These are phyloP conservation scores for Athene cunicularia DNA, from an alignment of 2,113 vertebrate genomes.

Conservation along the genomic window DNA sequence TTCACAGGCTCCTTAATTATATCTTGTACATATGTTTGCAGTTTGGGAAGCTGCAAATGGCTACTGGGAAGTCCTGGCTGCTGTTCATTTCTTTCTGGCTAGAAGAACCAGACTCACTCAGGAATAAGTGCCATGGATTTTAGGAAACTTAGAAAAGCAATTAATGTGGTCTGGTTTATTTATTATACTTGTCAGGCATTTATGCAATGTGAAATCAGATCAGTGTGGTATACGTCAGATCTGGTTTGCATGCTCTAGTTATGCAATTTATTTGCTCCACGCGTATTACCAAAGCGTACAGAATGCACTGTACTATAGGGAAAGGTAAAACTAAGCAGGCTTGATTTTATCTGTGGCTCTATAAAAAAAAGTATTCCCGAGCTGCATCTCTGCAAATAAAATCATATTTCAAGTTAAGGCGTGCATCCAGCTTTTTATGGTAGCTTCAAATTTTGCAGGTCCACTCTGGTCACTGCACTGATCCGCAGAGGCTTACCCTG, in stretches of 20 bases:
- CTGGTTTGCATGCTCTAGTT: background rate
- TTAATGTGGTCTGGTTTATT: slow-evolving; percentile 20
- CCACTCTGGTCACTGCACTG: background rate
- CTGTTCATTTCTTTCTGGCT: background rate
- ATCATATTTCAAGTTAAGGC: background rate
- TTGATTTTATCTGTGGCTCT: background rate
- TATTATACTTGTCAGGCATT: background rate
- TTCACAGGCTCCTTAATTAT: background rate
- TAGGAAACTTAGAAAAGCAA: background rate
- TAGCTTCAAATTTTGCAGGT: background rate
- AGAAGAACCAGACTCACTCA: background rate
- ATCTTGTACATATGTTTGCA: background rate
- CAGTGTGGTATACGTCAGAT: background rate
- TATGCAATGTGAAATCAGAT: background rate
- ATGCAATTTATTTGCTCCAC: background rate
- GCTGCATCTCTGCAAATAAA: background rate
- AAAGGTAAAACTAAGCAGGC: background rate
- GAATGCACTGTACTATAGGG: background rate
- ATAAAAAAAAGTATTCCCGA: background rate
- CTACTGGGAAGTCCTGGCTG: background rate
- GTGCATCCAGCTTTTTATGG: background rate
- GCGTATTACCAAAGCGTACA: background rate
- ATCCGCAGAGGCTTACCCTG: background rate
- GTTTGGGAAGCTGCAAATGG: background rate
- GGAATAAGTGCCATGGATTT: background rate